Evolutionary conservation across 35 echinoderm and acorn worm genomes (phyloP).

Genomic region (Hemicentrotus pulcherrimus): DNA sequence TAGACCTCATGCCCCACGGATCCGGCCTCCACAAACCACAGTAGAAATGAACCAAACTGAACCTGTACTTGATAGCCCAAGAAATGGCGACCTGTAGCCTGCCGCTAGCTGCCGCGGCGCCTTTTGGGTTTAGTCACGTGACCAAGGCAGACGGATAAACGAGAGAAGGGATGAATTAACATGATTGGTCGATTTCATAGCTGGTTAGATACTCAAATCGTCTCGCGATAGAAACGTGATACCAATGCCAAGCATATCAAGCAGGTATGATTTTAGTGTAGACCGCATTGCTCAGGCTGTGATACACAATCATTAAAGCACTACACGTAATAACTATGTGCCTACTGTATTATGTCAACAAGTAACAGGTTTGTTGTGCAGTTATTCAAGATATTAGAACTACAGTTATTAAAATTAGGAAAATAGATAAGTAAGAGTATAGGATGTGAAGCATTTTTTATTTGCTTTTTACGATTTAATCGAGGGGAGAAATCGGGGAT

Average conservation of each 20-base stretch:
- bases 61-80: neutral
- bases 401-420: neutral
- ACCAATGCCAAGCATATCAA: neutral
- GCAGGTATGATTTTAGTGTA: neutral
- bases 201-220: constrained; percentile 17
- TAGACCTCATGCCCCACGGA: too few species aligned
- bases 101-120: neutral
- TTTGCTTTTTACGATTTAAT: too few species aligned
- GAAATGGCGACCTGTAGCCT: neutral
- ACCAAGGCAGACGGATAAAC: neutral
- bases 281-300: neutral
- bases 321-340: neutral
- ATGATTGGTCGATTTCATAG: neutral
- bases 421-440: too few species aligned
- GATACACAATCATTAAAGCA: neutral
- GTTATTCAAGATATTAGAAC: neutral
- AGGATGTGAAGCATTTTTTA: too few species aligned
- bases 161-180: neutral
- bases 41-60: neutral
- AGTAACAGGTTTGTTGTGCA: neutral
- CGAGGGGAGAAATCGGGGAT: too few species aligned
- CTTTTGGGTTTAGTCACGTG: neutral
- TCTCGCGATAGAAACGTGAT: neutral
- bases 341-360: neutral
- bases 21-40: too few species aligned